Base-by-base conservation (phyloP, 2,113 vertebrate genomes). In the Aspidoscelis tigris region DNA sequence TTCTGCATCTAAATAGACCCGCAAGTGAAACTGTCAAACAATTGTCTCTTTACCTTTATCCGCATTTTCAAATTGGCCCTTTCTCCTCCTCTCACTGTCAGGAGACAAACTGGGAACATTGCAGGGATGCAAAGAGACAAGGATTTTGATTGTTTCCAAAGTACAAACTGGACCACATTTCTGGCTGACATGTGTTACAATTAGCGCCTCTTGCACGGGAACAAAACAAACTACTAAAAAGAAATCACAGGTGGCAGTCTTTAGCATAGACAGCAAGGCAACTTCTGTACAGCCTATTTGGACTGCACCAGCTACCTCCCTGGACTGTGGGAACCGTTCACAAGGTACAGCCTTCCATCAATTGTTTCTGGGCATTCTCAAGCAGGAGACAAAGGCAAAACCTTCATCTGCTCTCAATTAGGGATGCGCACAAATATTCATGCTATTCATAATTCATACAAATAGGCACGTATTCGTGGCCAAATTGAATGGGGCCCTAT, bases 111-210 rank as follows among this genome's bases (percentile, higher is more conserved):
- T 77, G 50, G 80, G 86, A 83, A 86, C 81, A 47, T 3, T 0
- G 85, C 14, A 55, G 85, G 39, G 69, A 82, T 64, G 84, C 53
- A 78, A 72, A 61, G 91, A 82, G 66, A 85, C 80, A 86, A 83
- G 2, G 90, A 89, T 94, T 90, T 87, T 84, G 91, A 92, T 87
- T 43, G 50, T 64, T 61, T 10, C 76, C 82, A 80, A 89, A 88
- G 74, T 50, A 41, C 3, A 26, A 89, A 92, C 82, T 3, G 22
- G 85, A 86, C 82, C 91, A 86, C 90, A 84, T 89, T 92, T 87
- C 80, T 85, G 86, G 87, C 88, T 89, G 87, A 76, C 33, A 64
- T 7, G 10, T 58, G 75, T 33, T 5, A 44, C 20, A 69, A 53
- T 75, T 43, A 41, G 84, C 85, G 70, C 69, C 82, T 76, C 81